Percentiles rank a stretch among this genome's conserved stretches.
phyloP scores from a whole-genome alignment of 2,113 vertebrate species.

The Ascaphus truei region DNA sequence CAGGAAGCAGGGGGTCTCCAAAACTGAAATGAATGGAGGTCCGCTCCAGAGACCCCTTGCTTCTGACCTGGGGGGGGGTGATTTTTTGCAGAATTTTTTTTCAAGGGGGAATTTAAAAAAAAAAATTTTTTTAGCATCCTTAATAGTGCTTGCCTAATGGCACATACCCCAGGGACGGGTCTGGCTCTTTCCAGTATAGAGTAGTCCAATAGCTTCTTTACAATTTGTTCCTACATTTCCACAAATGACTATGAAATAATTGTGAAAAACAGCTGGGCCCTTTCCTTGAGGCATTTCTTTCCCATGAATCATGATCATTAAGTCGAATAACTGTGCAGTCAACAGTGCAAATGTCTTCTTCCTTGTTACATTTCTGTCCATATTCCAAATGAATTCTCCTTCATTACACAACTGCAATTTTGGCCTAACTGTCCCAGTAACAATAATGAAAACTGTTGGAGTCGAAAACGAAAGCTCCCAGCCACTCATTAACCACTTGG shows the following conservation, averaged over 20 bases:
- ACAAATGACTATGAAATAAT: neutral
- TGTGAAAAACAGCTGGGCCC: neutral
- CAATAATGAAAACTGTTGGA: constrained; percentile 1
- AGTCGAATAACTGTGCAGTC: constrained; percentile 16
- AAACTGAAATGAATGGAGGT: no score
- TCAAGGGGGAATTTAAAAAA: no score
- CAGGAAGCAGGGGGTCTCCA: no score
- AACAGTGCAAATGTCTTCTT: constrained; percentile 28
- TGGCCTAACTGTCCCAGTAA: constrained; percentile 26
- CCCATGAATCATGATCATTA: constrained; percentile 28
- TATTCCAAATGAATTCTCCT: constrained; percentile 28
- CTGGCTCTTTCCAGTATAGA: neutral
- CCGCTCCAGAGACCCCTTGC: no score
- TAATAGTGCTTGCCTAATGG: no score
- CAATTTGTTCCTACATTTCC: neutral
- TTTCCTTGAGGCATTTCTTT: constrained; percentile 15
- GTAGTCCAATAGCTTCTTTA: neutral
- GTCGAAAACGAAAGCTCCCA: neutral
- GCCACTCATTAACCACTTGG: neutral
- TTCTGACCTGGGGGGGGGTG: no score
- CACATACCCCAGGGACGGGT: no score
- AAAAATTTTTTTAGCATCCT: no score
- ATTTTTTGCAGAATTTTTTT: no score
- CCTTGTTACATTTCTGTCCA: constrained; percentile 12
- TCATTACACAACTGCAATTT: constrained; percentile 31